phyloP scores from a whole-genome alignment of 64 coral and sea anemone genomes.

The Stichodactyla mertensii region DNA sequence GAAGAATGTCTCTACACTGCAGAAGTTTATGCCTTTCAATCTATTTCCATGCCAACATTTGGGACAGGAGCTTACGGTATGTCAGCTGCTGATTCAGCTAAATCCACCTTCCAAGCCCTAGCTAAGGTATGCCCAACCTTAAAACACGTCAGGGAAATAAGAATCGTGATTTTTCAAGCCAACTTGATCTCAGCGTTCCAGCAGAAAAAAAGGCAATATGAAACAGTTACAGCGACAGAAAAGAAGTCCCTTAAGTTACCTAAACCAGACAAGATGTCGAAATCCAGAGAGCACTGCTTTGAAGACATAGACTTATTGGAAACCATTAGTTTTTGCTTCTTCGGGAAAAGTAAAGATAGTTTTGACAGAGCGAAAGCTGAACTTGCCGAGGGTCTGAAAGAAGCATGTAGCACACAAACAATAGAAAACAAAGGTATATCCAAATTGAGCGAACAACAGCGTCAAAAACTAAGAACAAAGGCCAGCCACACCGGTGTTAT shows the following conservation, averaged over 20 bases:
- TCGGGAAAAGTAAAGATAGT: slow-evolving; percentile 6
- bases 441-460: slow-evolving; percentile 8
- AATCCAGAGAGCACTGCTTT: too few relatives aligned
- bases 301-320: too few relatives aligned
- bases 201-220: too few relatives aligned
- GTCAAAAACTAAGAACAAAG: neutral
- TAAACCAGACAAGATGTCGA: too few relatives aligned
- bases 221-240: too few relatives aligned
- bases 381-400: neutral
- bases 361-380: slow-evolving; percentile 5
- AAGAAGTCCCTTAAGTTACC: too few relatives aligned
- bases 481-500: neutral
- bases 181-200: neutral
- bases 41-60: slow-evolving; percentile 23
- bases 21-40: neutral
- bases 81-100: slow-evolving; percentile 2
- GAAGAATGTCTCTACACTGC: slow-evolving; percentile 8
- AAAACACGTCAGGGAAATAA: slow-evolving; percentile 3
- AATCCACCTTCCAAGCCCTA: slow-evolving; percentile 22
- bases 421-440: neutral
- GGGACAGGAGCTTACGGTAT: slow-evolving; percentile 17
- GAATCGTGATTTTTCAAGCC: neutral
- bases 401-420: slow-evolving; percentile 10
- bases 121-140: neutral
- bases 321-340: neutral